phyloP scores from a whole-genome alignment of 1,140 invertebrate species.

The Caerostris extrusa region DNA sequence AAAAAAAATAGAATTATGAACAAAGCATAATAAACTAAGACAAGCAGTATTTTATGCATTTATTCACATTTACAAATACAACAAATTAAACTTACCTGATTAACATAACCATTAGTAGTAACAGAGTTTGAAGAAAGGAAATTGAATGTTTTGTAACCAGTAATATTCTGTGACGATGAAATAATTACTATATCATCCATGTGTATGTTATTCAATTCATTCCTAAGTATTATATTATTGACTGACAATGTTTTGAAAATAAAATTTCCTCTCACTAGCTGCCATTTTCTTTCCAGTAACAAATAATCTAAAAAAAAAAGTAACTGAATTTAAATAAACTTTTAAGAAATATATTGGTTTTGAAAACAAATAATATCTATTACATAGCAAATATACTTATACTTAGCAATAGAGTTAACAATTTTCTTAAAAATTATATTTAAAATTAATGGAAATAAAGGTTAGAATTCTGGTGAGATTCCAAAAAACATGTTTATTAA shows the following conservation, averaged over 20 bases:
- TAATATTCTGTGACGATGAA: background rate
- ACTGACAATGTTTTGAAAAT: background rate
- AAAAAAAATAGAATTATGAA: background rate
- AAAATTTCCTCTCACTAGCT: background rate
- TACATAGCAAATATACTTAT: no score
- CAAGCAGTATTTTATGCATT: no score
- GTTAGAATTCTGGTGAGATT: no score
- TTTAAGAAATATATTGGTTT: background rate
- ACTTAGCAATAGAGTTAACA: no score
- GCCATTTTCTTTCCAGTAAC: background rate
- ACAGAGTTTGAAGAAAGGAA: background rate
- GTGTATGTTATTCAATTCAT: background rate
- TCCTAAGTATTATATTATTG: background rate
- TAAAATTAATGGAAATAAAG: no score
- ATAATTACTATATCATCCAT: background rate
- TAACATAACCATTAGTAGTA: background rate
- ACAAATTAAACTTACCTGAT: background rate
- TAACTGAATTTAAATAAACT: background rate
- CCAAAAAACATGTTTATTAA: no score
- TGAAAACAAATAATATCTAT: no score
- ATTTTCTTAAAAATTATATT: no score
- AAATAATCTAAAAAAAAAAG: slow-evolving; percentile 6
- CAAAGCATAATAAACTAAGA: no score
- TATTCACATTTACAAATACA: no score
- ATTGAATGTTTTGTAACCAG: background rate